Conservation (phyloP, 2,888 invertebrate species). For the Rhingia campestris region DNA sequence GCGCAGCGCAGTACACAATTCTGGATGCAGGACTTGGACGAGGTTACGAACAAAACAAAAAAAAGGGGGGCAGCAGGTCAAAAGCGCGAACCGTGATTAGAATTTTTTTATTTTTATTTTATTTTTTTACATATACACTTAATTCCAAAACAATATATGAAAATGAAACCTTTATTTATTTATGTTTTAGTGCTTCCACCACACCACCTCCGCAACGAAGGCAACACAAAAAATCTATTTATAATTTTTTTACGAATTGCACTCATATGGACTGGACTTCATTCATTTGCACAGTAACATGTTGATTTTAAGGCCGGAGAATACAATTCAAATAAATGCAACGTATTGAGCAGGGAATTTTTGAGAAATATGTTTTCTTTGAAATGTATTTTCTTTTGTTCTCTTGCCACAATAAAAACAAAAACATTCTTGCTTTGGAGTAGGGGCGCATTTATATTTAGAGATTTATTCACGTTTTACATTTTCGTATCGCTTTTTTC, state of each 20-base stretch:
- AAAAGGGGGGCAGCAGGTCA: constrained; percentile 60
- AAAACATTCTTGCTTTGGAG: constrained; percentile 56
- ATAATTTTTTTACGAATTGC: constrained; percentile 44
- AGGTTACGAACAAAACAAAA: constrained; percentile 22
- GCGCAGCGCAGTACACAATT: constrained; percentile 36
- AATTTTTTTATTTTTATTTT: constrained; percentile 12
- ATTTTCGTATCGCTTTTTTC: constrained; percentile 3
- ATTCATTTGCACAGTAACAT: constrained; percentile 33
- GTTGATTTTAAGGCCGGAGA: constrained; percentile 29
- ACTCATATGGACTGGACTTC: constrained; percentile 23
- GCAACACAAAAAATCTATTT: constrained; percentile 54
- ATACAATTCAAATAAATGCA: constrained; percentile 14
- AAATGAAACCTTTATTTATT: constrained; percentile 18
- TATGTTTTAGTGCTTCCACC: constrained; percentile 1
- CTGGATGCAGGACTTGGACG: constrained; percentile 42
- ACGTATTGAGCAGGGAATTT: neutral
- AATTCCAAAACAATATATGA: constrained; percentile 3
- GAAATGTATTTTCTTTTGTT: constrained; percentile 58
- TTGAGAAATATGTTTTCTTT: constrained; percentile 10
- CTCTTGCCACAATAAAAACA: constrained; percentile 66
- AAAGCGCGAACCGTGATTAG: constrained; percentile 51
- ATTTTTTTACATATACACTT: neutral
- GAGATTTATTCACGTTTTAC: constrained; percentile 29
- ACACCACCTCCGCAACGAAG: constrained; percentile 19
- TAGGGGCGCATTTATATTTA: constrained; percentile 4